Base-by-base conservation (phyloP, 2,113 vertebrate species). In the Ahaetulla prasina region DNA sequence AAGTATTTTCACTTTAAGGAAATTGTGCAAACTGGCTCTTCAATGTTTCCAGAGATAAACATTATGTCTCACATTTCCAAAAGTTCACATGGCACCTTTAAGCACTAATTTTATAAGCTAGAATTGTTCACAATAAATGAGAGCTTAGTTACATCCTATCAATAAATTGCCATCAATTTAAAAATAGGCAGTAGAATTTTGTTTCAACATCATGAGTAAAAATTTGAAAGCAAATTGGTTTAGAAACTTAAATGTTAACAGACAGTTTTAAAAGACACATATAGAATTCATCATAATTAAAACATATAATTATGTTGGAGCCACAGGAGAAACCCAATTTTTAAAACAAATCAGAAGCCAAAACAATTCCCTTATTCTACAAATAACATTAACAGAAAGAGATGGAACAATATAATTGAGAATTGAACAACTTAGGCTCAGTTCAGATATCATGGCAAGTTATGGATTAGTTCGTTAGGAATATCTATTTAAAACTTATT, bases 331-430 rank as follows among this genome's bases (percentile, higher is more conserved):
- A 91, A 94, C 88, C 54, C 91, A 89, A 25, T 90, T 54, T 93
- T 92, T 52, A 50, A 85, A 87, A 88, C 84, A 94, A 80, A 55
- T 89, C 84, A 88, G 89, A 85, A 94, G 94, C 1, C 6, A 88
- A 96, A 85, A 92, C 57, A 3, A 91, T 55, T 92, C 2, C 14
- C 63, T 43, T 88, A 23, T 92, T 92, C 6, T 91, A 94, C 68
- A 91, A 80, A 43, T 18, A 92, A 60, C 91, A 94, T 0, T 1
- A 25, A 87, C 88, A 85, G 60, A 89, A 92, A 91, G 5, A 52
- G 55, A 63, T 57, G 88, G 94, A 96, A 93, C 89, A 90, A 90
- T 84, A 89, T 20, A 88, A 45, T n/a, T 84, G 90, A 87, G 92
- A 95, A 94, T 50, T 87, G 49, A 87, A 52, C 30, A 43, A 91